These are phyloP conservation scores for Ephestia elutella DNA, from an alignment of 1,140 invertebrate genomes.

Conservation along the genomic window DNA sequence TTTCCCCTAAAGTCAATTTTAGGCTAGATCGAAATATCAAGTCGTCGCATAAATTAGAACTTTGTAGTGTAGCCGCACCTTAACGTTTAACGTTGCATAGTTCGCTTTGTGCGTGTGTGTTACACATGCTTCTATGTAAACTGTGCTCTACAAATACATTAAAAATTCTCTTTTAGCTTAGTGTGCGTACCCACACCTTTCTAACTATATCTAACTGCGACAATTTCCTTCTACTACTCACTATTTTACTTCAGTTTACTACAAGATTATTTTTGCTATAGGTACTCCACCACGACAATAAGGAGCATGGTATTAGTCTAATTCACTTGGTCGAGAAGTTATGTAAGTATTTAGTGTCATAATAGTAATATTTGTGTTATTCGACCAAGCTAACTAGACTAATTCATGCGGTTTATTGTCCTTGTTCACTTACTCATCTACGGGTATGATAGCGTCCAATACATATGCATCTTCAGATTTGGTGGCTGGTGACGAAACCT, in stretches of 20 bases:
- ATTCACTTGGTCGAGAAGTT: background rate
- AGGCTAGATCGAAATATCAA: no score
- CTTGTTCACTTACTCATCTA: conserved; percentile 82
- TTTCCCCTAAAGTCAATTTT: no score
- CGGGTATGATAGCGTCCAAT: conserved; percentile 85
- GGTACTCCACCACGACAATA: background rate
- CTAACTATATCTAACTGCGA: background rate
- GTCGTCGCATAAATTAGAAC: no score
- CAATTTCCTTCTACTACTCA: background rate
- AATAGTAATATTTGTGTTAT: no score
- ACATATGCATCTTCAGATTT: conserved; percentile 83
- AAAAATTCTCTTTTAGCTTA: background rate
- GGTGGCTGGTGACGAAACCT: conserved; percentile 59
- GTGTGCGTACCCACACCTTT: background rate
- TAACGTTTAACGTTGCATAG: background rate
- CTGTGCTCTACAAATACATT: conserved; percentile 18
- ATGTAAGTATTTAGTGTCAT: no score
- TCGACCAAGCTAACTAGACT: background rate
- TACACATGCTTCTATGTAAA: conserved; percentile 20
- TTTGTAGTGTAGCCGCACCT: background rate
- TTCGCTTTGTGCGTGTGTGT: conserved; percentile 11
- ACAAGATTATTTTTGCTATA: background rate
- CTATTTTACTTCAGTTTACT: background rate
- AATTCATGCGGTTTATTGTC: background rate
- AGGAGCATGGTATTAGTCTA: background rate